A percentile compares a stretch with the other conserved stretches of the same genome.
Evolutionary conservation across 2,797 vertebrate species (phyloP).

Genomic region (Eulemur coronatus): DNA sequence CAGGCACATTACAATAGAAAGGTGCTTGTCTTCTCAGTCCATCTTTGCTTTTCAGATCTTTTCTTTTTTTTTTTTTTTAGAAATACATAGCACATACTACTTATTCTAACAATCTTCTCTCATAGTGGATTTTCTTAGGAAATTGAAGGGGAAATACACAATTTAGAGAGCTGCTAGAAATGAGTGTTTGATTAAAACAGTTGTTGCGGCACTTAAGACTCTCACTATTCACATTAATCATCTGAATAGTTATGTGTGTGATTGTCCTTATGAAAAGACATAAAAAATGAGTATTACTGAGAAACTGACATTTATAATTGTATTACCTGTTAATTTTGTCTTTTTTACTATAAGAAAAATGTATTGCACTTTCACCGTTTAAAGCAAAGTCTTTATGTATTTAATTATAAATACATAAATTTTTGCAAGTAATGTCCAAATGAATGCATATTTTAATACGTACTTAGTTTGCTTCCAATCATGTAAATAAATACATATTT

Average conservation of each 20-base stretch:
- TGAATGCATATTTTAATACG: background rate
- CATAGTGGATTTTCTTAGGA: background rate
- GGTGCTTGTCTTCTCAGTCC: background rate
- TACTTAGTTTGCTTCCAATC: background rate
- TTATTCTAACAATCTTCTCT: constrained; percentile 48
- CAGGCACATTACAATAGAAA: no score
- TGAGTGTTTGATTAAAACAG: constrained; percentile 50
- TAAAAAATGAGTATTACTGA: background rate
- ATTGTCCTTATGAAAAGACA: background rate
- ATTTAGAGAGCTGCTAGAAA: constrained; percentile 15
- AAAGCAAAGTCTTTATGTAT: background rate
- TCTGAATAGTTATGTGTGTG: background rate
- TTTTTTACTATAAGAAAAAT: background rate
- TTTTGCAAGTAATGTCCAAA: background rate
- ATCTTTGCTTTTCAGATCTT: constrained; percentile 42
- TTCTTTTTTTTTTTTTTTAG: background rate
- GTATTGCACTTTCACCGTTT: background rate
- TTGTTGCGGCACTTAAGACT: background rate
- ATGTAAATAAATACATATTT: background rate
- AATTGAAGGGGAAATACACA: background rate
- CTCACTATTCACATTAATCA: background rate
- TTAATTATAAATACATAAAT: background rate
- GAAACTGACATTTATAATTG: constrained; percentile 31
- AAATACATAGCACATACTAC: constrained; percentile 46
- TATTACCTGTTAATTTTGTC: background rate